phyloP scores from a whole-genome alignment of 2,888 invertebrate species.

The Drosophila anomalata region DNA sequence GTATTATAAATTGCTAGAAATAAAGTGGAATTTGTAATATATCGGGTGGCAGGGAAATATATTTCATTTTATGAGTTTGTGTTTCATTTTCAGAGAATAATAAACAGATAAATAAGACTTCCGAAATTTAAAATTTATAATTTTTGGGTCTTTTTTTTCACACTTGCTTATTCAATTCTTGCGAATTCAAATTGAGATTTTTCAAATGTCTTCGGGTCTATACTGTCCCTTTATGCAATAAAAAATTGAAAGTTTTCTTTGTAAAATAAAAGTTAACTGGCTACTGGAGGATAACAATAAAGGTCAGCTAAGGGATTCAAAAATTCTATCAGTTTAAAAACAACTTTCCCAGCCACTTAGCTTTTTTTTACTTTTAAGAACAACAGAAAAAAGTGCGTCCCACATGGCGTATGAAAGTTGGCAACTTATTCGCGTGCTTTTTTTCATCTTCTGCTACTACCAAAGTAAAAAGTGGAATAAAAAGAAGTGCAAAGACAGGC shows the following conservation, averaged over 20 bases:
- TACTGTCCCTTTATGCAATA: slow-evolving; percentile 2
- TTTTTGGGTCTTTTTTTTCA: no score
- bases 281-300: slow-evolving; percentile 36
- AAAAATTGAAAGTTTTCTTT: slow-evolving; percentile 17
- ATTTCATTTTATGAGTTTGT: no score
- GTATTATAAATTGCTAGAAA: background rate
- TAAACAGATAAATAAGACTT: no score
- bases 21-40: background rate
- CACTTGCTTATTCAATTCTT: no score
- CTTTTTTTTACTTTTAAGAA: slow-evolving; percentile 14
- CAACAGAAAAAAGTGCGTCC: slow-evolving; percentile 62
- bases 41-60: no score
- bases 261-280: slow-evolving; percentile 37
- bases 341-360: slow-evolving; percentile 24
- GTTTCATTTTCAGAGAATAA: no score
- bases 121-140: no score
- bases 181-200: background rate
- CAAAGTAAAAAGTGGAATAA: slow-evolving; percentile 44
- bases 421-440: slow-evolving; percentile 52
- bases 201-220: background rate
- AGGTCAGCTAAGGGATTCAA: slow-evolving; percentile 34
- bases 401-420: slow-evolving; percentile 76
- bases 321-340: slow-evolving; percentile 59
- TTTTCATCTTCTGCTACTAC: slow-evolving; percentile 32
- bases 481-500: slow-evolving; percentile 39